Conservation (phyloP, 2,797 vertebrate genomes). For the Eidolon dupreanum region DNA sequence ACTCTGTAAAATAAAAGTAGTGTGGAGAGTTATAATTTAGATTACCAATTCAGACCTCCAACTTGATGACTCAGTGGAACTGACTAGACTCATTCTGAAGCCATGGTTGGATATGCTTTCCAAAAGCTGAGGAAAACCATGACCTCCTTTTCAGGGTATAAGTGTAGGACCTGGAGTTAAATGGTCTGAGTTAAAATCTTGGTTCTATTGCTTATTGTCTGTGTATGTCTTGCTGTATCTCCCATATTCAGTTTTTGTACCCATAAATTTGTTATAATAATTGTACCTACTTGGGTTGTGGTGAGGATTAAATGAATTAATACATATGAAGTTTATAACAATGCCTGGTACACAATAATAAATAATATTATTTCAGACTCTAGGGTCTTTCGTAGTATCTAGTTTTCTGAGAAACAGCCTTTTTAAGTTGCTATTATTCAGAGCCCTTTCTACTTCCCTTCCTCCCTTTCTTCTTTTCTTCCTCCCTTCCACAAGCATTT, state of each 20-base stretch:
- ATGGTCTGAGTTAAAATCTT: background rate
- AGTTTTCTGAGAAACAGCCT: background rate
- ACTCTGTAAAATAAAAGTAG: background rate
- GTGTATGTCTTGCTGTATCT: background rate
- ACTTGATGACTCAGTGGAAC: slow-evolving; percentile 29
- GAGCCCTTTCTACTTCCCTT: background rate
- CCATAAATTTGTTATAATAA: slow-evolving; percentile 2
- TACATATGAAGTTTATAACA: background rate
- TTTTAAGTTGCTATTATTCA: background rate
- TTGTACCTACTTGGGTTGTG: background rate
- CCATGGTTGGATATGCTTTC: background rate
- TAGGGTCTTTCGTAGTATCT: background rate
- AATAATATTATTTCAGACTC: slow-evolving; percentile 1
- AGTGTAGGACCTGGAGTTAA: background rate
- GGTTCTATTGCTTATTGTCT: background rate
- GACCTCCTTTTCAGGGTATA: background rate
- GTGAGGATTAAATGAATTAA: background rate
- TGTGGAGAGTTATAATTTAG: slow-evolving; percentile 46
- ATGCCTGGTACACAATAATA: background rate
- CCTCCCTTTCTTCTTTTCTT: background rate
- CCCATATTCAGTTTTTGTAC: background rate
- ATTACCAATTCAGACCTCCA: background rate
- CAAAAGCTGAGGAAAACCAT: background rate
- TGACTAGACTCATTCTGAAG: background rate
- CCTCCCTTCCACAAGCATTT: background rate